Evolutionary conservation across 2,888 invertebrate species (phyloP).

Genomic region (Aspidiotus destructor): DNA sequence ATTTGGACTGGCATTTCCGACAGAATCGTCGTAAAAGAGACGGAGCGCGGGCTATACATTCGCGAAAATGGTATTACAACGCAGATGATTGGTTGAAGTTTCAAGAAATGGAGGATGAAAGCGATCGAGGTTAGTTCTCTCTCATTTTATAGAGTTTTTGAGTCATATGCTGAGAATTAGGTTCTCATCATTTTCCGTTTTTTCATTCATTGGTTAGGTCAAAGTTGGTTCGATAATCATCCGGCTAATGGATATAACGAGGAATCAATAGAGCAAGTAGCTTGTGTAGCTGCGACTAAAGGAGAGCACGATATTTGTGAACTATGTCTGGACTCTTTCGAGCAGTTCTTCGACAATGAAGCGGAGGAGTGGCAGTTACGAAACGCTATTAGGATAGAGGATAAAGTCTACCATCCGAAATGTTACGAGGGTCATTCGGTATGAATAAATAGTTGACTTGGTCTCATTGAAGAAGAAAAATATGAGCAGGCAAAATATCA

Average conservation of each 20-base stretch:
- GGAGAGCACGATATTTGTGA: slow-evolving; percentile 63
- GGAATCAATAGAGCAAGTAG: slow-evolving; percentile 52
- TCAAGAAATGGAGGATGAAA: slow-evolving; percentile 83
- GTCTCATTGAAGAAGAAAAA: not conserved
- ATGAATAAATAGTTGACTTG: not conserved
- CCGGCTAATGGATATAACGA: slow-evolving; percentile 42
- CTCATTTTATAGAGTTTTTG: slow-evolving; percentile 9
- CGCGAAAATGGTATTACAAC: slow-evolving; percentile 83
- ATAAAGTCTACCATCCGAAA: slow-evolving; percentile 73
- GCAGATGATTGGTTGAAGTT: slow-evolving; percentile 87
- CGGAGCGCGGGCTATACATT: slow-evolving; percentile 70
- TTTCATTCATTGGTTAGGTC: slow-evolving; percentile 48
- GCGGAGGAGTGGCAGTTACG: slow-evolving; percentile 93
- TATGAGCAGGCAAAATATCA: too few species aligned
- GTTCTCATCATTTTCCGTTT: not conserved
- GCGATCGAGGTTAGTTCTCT: slow-evolving; percentile 61
- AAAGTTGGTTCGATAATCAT: slow-evolving; percentile 77
- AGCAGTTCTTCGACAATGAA: slow-evolving; percentile 93
- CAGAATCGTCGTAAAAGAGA: slow-evolving; percentile 83
- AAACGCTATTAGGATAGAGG: slow-evolving; percentile 68
- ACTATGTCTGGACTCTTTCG: slow-evolving; percentile 86
- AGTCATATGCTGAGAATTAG: not conserved
- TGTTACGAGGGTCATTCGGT: slow-evolving; percentile 69
- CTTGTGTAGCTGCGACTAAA: slow-evolving; percentile 60
- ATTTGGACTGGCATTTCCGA: slow-evolving; percentile 97